Conservation (phyloP, 2,113 vertebrate species). For the Lasiurus borealis region DNA sequence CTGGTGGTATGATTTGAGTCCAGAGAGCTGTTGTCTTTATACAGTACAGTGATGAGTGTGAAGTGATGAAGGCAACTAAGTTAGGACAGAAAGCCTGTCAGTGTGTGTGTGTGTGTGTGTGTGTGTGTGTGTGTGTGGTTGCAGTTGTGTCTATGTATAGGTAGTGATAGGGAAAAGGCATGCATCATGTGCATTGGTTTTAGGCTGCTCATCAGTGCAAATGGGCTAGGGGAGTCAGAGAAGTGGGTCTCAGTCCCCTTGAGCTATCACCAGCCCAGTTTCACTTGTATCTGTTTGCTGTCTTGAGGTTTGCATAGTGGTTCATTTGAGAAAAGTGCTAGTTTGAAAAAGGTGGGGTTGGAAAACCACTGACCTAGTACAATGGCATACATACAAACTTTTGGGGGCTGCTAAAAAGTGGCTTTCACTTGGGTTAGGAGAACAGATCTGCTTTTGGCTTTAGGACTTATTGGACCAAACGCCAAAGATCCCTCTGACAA, state of each 20-base stretch:
- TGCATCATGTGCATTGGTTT: not conserved
- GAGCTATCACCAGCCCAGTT: not conserved
- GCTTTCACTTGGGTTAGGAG: conserved; percentile 28
- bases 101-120: not conserved
- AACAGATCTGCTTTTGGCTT: conserved; percentile 36
- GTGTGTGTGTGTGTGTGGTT: not conserved
- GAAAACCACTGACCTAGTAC: not conserved
- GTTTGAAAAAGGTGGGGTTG: conserved; percentile 23
- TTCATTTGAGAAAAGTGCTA: conserved; percentile 1
- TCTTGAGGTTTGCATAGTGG: not conserved
- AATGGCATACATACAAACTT: not conserved
- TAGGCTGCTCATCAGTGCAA: not conserved
- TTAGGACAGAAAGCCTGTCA: not conserved
- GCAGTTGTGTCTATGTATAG: not conserved
- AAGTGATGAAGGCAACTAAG: not conserved
- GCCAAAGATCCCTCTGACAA: not conserved
- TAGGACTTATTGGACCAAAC: not conserved
- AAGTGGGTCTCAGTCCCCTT: not conserved
- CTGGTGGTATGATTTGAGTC: not conserved
- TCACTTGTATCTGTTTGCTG: not conserved
- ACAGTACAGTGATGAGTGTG: not conserved
- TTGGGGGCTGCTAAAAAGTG: not conserved
- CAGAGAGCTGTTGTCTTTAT: conserved; percentile 8
- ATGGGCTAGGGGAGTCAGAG: not conserved
- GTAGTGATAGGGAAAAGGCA: not conserved